Evolutionary conservation across 2,113 vertebrate species (phyloP), one percentile per base, ranked within the genome.

Genomic region (Sinocyclocheilus grahami): DNA sequence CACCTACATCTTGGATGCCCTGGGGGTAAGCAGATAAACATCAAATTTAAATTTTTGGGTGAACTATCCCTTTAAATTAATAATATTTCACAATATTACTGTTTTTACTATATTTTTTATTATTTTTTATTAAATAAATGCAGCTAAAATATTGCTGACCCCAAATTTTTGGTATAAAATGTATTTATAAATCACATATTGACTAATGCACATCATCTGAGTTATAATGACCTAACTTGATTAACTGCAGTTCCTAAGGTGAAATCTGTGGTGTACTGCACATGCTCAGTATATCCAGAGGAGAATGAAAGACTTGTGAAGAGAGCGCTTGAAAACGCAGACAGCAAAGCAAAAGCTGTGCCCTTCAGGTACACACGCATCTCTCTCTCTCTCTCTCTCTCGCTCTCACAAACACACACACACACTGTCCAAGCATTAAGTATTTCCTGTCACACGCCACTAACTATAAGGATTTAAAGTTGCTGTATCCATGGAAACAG

Each of bases 281-380:
- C 97, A 42, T 97, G 96, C 88, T 99, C 97, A 1, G 72, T 96
- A 89, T 96, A 95, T 88, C 90, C 93, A 3, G 95, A 99, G 91
- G 97, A 99, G 95, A 98, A 99, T 9, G 97, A 98, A 92, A 89
- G 86, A 75, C 94, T 99, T 72, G 94, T 99, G 89, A 93, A 93
- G 75, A 95, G 95, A 91, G 96, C 96, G 46, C 91, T 98, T 81
- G 94, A 95, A 63, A 94, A 93, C 83, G 88, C 89, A 51, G 87
- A 85, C 67, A 92, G 90, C 79, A 92, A 92, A 88, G 46, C 79
- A 63, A 97, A 96, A 93, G 86, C 91, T 71, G 93, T 92, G 37
- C 95, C 91, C 11, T 99, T 97, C 48, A 97, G 96, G 98, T 97
- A 94, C 58, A 77, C 84, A 65, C 71, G 78, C 80, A 89, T 82